Evolutionary conservation across 2,797 vertebrate species (phyloP), one percentile per base, ranked within the genome.

Genomic region (Tachyglossus aculeatus): DNA sequence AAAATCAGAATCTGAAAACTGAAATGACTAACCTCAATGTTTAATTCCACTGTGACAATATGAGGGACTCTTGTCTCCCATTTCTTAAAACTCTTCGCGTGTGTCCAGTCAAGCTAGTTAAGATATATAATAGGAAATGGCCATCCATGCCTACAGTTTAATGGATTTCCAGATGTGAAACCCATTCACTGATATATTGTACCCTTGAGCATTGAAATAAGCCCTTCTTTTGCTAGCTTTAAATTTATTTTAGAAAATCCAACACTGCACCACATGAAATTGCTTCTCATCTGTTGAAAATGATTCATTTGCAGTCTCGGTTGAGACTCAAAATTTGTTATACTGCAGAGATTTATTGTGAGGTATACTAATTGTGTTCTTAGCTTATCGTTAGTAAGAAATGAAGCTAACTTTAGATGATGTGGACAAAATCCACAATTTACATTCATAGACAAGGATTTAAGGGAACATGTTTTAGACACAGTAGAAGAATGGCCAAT

Each of bases 1-100:
- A 53, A 51, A 57, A 39, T 57, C 69, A 10, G 70, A 69, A 80
- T 69, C 15, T 50, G 13, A 34, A 62, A 59, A 48, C 39, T 40
- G 36, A 41, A 78, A 60, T 9, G 21, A 7, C 75, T 60, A 63
- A 76, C 50, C 15, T 59, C 3, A 11, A 53, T 15, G 12, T 18
- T 77, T 56, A 41, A 19, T 71, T 60, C 64, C 18, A 32, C 51
- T 62, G 33, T 29, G 22, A 67, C 53, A 37, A 19, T 57, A 65
- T 63, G 6, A 38, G 7, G 3, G 3, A 41, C 68, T 71, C 25
- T 74, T 31, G 57, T 68, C 16, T 65, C 44, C 13, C 8, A 64
- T 10, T 7, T 58, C 43, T 25, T 10, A 71, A 36, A n/a, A 37
- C 19, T 65, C 34, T 25, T 22, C 47, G 12, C 25, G 13, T 68